These are phyloP conservation scores for Nineta flava DNA, from an alignment of 2,888 invertebrate species.

Conservation along the genomic window DNA sequence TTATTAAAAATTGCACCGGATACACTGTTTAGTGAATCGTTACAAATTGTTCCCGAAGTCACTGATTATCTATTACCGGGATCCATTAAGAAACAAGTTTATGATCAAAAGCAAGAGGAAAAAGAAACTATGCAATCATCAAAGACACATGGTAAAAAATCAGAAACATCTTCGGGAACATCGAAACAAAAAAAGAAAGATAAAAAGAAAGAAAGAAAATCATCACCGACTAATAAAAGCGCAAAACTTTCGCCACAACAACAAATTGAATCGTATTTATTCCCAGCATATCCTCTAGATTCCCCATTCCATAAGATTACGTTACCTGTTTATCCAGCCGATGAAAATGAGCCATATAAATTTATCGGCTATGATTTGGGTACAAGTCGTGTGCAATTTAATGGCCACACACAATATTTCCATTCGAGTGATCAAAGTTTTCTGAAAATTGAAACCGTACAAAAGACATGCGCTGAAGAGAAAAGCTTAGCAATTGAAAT, in stretches of 20 bases:
- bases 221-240: too few species aligned
- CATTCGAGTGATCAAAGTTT: slow-evolving; percentile 17
- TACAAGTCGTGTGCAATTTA: slow-evolving; percentile 16
- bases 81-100: slow-evolving; percentile 18
- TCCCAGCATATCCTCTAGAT: slow-evolving; percentile 1
- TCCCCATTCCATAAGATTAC: background rate
- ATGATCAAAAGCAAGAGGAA: background rate
- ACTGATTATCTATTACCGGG: slow-evolving; percentile 19
- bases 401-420: slow-evolving; percentile 15
- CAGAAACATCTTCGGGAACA: background rate
- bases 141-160: background rate
- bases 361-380: slow-evolving; percentile 23
- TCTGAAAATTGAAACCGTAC: slow-evolving; percentile 14
- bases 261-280: background rate
- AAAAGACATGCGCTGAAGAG: slow-evolving; percentile 15
- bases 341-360: slow-evolving; percentile 13
- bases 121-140: background rate
- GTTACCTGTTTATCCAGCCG: slow-evolving; percentile 5
- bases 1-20: background rate
- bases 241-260: background rate
- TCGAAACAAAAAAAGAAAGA: background rate
- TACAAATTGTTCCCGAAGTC: slow-evolving; percentile 3
- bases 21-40: background rate
- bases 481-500: slow-evolving; percentile 13
- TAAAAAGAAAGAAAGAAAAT: too few species aligned